phyloP scores from a whole-genome alignment of 2,888 invertebrate genomes.

The Leptinotarsa tumamoca region DNA sequence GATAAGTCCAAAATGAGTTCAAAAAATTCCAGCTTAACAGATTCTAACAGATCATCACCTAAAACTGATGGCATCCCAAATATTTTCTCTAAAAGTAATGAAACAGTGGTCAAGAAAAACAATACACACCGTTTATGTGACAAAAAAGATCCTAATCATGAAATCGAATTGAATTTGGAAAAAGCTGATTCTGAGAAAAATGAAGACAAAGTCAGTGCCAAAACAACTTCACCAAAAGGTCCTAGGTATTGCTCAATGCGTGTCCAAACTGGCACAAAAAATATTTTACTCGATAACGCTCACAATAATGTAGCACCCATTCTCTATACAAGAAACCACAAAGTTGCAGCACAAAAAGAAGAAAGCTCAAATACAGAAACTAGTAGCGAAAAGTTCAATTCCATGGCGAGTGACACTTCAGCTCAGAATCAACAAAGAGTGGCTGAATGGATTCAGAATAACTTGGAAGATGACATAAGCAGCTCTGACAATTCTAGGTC shows the following conservation, averaged over 20 bases:
- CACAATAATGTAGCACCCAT: conserved; percentile 80
- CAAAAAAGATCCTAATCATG: conserved; percentile 48
- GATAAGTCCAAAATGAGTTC: conserved; percentile 47
- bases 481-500: conserved; percentile 60
- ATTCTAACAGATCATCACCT: conserved; percentile 36
- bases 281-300: conserved; percentile 83
- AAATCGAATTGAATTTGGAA: conserved; percentile 46
- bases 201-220: conserved; percentile 49
- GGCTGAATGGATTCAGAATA: conserved; percentile 83
- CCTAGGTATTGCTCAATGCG: conserved; percentile 83
- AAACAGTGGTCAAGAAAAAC: conserved; percentile 33
- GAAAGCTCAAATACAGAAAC: conserved; percentile 46
- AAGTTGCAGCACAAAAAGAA: conserved; percentile 36
- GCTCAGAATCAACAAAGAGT: conserved; percentile 66
- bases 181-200: conserved; percentile 49
- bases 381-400: conserved; percentile 45
- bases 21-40: conserved; percentile 43
- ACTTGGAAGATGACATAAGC: conserved; percentile 68
- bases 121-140: conserved; percentile 52
- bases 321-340: conserved; percentile 70
- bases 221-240: conserved; percentile 65
- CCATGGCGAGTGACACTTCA: conserved; percentile 52
- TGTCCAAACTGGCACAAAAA: conserved; percentile 82
- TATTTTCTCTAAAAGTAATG: conserved; percentile 30
- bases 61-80: conserved; percentile 32